Conservation (phyloP, 2,888 invertebrate genomes). For the Ophonus ardosiacus region DNA sequence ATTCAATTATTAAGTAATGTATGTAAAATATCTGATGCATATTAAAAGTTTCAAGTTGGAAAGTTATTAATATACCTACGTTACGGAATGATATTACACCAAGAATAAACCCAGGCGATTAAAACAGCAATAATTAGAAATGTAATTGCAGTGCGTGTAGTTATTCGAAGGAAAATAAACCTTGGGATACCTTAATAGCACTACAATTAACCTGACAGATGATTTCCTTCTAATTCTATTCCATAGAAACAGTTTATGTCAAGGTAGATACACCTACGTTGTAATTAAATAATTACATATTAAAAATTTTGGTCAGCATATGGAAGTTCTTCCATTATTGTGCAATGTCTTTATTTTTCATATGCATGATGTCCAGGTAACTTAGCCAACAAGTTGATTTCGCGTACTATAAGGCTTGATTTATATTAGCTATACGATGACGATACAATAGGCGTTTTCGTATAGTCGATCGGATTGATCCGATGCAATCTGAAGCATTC, state of each 20-base stretch:
- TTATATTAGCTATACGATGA: too few species aligned
- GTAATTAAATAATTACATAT: neutral
- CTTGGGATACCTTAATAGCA: conserved; percentile 6
- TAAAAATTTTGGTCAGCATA: neutral
- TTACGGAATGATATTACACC: neutral
- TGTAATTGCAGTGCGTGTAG: conserved; percentile 3
- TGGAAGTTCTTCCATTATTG: too few species aligned
- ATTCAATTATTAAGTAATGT: neutral
- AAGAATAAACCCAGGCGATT: conserved; percentile 18
- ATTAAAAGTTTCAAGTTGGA: neutral
- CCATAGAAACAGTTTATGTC: neutral
- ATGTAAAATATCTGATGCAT: conserved; percentile 29
- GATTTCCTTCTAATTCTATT: conserved; percentile 5
- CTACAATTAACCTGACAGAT: conserved; percentile 25
- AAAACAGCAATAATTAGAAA: conserved; percentile 3
- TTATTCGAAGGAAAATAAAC: conserved; percentile 18
- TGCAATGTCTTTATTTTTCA: too few species aligned
- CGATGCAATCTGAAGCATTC: too few species aligned
- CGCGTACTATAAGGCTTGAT: too few species aligned
- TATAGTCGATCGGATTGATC: too few species aligned
- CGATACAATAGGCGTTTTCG: too few species aligned
- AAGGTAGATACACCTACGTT: neutral
- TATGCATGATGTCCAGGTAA: too few species aligned
- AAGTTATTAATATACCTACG: conserved; percentile 13
- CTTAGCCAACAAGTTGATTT: too few species aligned